Conservation (phyloP, 2,113 vertebrate genomes). For the Lophotis ruficrista region DNA sequence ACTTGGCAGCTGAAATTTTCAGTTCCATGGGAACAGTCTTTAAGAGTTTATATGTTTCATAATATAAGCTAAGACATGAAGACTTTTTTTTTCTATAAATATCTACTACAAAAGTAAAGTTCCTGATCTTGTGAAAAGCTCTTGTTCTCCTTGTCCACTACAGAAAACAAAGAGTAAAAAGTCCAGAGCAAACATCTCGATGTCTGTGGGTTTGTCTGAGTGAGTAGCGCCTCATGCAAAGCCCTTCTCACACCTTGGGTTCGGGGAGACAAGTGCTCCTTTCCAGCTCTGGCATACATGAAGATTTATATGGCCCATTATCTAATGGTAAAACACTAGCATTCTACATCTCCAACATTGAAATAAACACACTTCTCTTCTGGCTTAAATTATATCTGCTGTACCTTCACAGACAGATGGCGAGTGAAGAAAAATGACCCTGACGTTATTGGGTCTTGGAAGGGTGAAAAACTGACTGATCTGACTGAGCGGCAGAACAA, state of each 20-base stretch:
- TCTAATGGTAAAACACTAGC: neutral
- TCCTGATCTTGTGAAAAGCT: neutral
- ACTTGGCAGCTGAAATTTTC: neutral
- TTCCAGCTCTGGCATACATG: accelerated
- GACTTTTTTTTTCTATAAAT: neutral
- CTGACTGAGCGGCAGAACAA: neutral
- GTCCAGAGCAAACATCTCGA: accelerated
- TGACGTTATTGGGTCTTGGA: neutral
- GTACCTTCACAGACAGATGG: neutral
- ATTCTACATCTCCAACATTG: neutral
- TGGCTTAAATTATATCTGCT: neutral
- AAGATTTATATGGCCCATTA: neutral
- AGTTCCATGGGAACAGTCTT: neutral
- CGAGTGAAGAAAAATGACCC: neutral
- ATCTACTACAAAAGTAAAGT: neutral
- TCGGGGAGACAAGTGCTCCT: neutral
- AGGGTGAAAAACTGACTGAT: neutral
- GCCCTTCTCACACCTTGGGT: neutral
- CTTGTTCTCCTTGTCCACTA: neutral
- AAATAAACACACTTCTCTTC: neutral
- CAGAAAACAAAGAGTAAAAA: neutral
- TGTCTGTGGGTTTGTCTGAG: neutral
- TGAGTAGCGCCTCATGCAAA: accelerated
- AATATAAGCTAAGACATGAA: neutral
- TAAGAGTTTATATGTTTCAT: neutral